phyloP scores from a whole-genome alignment of 2,797 vertebrate genomes.

The Clarias pachynema region DNA sequence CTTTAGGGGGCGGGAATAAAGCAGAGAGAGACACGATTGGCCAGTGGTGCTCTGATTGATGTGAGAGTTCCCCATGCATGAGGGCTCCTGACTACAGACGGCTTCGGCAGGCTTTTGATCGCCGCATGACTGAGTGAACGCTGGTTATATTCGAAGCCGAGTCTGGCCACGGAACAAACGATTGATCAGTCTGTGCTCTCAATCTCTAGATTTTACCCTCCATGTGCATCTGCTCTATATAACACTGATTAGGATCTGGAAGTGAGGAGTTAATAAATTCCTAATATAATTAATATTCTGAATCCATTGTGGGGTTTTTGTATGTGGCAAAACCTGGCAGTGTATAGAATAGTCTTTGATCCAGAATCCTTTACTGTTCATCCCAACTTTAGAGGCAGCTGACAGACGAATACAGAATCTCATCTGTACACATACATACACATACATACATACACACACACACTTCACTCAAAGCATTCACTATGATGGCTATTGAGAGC shows the following conservation, averaged over 20 bases:
- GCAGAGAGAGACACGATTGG: no score
- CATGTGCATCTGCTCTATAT: background rate
- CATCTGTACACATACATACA: background rate
- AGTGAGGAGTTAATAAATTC: background rate
- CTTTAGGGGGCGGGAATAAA: no score
- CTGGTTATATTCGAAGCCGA: no score
- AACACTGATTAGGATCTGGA: background rate
- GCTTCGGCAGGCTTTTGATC: no score
- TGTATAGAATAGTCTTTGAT: background rate
- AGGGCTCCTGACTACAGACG: no score
- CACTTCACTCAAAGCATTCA: background rate
- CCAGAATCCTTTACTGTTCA: background rate
- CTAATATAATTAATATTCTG: background rate
- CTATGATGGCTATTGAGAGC: constrained; percentile 43
- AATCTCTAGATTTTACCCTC: background rate
- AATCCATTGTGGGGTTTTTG: background rate
- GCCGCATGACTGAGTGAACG: no score
- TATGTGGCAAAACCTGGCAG: background rate
- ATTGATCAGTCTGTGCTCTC: no score
- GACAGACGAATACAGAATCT: background rate
- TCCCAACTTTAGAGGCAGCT: background rate
- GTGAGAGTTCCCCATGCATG: no score
- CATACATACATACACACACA: background rate
- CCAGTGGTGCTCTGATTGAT: no score
- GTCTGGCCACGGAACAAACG: no score